These are phyloP conservation scores for Harpagifer antarcticus DNA, from an alignment of 2,797 vertebrate species.

Conservation along the genomic window DNA sequence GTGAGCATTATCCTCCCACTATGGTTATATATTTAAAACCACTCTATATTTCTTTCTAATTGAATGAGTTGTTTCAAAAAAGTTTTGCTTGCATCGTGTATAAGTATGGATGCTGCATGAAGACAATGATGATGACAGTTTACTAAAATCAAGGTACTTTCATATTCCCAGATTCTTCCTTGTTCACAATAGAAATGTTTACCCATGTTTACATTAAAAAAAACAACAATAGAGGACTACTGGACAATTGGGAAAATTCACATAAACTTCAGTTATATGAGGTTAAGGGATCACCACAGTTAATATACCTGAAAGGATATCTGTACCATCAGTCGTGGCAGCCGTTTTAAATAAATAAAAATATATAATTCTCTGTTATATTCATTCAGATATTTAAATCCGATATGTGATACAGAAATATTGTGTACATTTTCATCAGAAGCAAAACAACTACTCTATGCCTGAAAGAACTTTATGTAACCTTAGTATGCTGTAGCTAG, in stretches of 20 bases:
- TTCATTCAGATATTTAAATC: background rate
- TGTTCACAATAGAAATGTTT: background rate
- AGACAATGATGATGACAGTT: background rate
- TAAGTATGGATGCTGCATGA: background rate
- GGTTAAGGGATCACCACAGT: background rate
- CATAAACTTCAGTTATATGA: no score
- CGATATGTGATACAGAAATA: background rate
- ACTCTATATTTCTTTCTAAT: background rate
- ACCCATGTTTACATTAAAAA: background rate
- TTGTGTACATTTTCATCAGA: no score
- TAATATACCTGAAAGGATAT: background rate
- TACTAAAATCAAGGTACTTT: background rate
- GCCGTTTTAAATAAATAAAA: background rate
- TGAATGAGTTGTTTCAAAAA: background rate
- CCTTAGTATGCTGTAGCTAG: no score
- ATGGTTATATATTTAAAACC: background rate
- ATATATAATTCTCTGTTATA: background rate
- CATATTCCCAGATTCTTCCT: no score
- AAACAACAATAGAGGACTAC: no score
- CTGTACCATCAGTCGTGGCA: background rate
- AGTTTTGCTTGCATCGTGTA: background rate
- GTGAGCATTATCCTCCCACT: background rate
- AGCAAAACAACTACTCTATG: no score
- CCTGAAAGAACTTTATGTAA: no score
- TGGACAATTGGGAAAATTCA: no score